phyloP scores from a whole-genome alignment of 2,888 invertebrate genomes.

The Thalpophila matura region DNA sequence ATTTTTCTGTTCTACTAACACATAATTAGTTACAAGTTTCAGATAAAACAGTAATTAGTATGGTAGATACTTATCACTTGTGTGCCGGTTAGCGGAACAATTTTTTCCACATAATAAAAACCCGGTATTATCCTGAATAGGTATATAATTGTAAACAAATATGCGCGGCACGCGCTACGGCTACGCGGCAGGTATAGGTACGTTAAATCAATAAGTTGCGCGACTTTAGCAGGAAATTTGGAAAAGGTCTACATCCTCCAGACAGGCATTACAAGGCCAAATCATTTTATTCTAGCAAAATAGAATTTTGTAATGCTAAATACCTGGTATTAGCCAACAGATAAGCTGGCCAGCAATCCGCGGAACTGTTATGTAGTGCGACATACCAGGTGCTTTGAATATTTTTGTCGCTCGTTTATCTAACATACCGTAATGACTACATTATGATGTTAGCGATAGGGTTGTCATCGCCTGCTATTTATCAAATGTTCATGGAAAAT shows the following conservation, averaged over 20 bases:
- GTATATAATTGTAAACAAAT: neutral
- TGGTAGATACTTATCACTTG: constrained; percentile 16
- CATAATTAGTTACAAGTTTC: constrained; percentile 19
- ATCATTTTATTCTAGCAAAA: constrained; percentile 9
- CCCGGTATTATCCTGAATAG: neutral
- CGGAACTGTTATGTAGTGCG: constrained; percentile 17
- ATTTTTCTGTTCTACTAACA: constrained; percentile 38
- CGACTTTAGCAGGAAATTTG: constrained; percentile 9
- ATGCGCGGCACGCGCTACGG: too few relatives aligned
- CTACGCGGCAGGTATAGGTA: too few relatives aligned
- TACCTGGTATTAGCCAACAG: constrained; percentile 17
- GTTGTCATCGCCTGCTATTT: constrained; percentile 10
- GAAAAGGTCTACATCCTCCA: constrained; percentile 10
- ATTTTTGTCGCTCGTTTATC: constrained; percentile 50
- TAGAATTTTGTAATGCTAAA: constrained; percentile 15
- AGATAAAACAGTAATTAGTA: constrained; percentile 36
- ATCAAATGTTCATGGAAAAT: neutral
- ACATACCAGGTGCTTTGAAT: constrained; percentile 43
- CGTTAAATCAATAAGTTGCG: neutral
- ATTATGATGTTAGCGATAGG: constrained; percentile 39
- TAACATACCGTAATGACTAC: constrained; percentile 44
- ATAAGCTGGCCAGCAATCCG: constrained; percentile 32
- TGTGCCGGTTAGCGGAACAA: constrained; percentile 19
- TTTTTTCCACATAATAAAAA: constrained; percentile 12
- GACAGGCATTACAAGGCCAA: neutral